Base-by-base conservation (phyloP, 2,797 vertebrate genomes). In the Neostethus bicornis region DNA sequence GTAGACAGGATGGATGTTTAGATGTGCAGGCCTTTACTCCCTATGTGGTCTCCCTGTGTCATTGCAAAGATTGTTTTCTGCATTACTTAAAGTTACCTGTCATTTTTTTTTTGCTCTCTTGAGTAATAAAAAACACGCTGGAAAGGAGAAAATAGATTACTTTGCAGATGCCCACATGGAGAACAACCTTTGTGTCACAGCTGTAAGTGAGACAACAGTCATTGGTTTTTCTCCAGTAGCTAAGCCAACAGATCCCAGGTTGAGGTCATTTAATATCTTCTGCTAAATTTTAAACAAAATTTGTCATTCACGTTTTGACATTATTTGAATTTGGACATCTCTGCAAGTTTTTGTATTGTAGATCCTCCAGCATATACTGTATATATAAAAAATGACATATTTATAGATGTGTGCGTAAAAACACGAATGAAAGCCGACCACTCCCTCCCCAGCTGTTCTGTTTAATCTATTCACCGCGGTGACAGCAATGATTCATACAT, bases 121-220 rank as follows among this genome's bases (percentile, higher is more conserved):
- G 3, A 41, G 70, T 57, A 64, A 37, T n/a, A 75, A 65, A 79
- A 79, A 65, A 79, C 77, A 51, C 51, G 71, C 68, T 70, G 60
- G 43, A 51, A 50, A 49, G 47, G 47, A 11, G 41, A 57, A 81
- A 82, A 83, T 81, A 83, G 69, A 86, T 88, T 80, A 73, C 73
- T 83, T 83, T 76, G 80, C 83, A 77, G 86, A 84, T 74, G 83
- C 75, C 83, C 85, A 83, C 66, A 47, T 76, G 75, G 59, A 65
- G 73, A 55, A 66, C 68, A 77, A 80, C 58, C 66, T 77, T 72
- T 71, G 83, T 85, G 77, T 77, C 85, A 80, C 65, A 62, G 72
- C 43, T 79, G 64, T 80, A 85, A 86, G 83, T 89, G 85, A 89
- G 86, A 90, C 84, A 83, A 75, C 73, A 73, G 70, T 53, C 50